These are phyloP conservation scores for Nomada fabriciana DNA, from an alignment of 2,888 invertebrate species.

Conservation along the genomic window DNA sequence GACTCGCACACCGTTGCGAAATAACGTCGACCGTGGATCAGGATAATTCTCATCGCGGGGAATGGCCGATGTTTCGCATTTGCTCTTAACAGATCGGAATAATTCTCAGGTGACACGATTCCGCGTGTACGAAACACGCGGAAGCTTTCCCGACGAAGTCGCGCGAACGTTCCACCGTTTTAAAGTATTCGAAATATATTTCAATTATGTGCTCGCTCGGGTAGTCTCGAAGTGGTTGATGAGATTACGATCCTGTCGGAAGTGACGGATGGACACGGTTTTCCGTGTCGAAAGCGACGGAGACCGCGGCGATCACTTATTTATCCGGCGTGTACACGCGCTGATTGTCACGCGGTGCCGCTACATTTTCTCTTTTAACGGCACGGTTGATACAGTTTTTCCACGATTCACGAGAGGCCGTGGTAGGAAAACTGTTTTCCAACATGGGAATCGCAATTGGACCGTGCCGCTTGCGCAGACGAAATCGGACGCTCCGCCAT, in stretches of 20 bases:
- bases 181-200: neutral
- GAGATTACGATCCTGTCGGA: neutral
- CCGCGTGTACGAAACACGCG: too few relatives aligned
- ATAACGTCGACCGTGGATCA: too few relatives aligned
- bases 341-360: conserved; percentile 68
- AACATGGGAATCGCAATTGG: conserved; percentile 57
- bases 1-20: too few relatives aligned
- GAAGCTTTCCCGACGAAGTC: too few relatives aligned
- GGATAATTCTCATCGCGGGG: too few relatives aligned
- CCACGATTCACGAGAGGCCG: conserved; percentile 3
- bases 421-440: conserved; percentile 33
- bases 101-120: too few relatives aligned
- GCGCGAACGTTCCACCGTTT: too few relatives aligned
- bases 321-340: conserved; percentile 73
- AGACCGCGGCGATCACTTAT: conserved; percentile 48
- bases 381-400: neutral
- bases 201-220: neutral
- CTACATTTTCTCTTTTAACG: conserved; percentile 62
- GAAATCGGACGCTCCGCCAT: conserved; percentile 43
- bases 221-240: neutral
- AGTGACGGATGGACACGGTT: neutral
- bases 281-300: conserved; percentile 26
- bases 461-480: conserved; percentile 39
- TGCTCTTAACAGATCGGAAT: too few relatives aligned
- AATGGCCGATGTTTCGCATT: too few relatives aligned